These are phyloP conservation scores for Proales similis DNA, from an alignment of 1,140 invertebrate species.

Conservation along the genomic window DNA sequence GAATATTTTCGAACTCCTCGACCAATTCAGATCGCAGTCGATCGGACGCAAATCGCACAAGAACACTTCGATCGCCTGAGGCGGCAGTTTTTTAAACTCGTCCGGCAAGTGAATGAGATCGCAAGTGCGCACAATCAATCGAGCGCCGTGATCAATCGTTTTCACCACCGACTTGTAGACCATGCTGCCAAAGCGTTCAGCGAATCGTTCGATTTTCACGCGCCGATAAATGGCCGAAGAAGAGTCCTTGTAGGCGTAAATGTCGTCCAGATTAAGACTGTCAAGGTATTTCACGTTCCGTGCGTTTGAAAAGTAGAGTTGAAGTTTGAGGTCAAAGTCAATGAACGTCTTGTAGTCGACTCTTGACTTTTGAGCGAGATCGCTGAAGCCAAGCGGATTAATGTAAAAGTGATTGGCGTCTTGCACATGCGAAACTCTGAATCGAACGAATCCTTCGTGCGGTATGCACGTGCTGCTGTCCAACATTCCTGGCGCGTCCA, in stretches of 20 bases:
- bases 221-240: slow-evolving; percentile 7
- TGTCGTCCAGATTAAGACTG: slow-evolving; percentile 4
- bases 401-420: slow-evolving; percentile 28
- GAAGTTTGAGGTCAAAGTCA: slow-evolving; percentile 2
- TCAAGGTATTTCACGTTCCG: slow-evolving; percentile 1
- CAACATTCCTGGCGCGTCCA: background rate
- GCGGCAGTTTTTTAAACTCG: slow-evolving; percentile 22
- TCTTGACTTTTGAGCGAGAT: background rate
- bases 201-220: slow-evolving; percentile 30
- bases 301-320: slow-evolving; percentile 11
- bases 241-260: slow-evolving; percentile 27
- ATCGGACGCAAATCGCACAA: slow-evolving; percentile 24
- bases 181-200: slow-evolving; percentile 11
- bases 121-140: background rate
- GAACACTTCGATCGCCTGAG: slow-evolving; percentile 26
- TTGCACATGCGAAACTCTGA: slow-evolving; percentile 12
- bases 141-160: slow-evolving; percentile 22
- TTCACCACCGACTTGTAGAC: slow-evolving; percentile 14
- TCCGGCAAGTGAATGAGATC: slow-evolving; percentile 20
- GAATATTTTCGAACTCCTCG: slow-evolving; percentile 11
- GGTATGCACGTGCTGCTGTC: slow-evolving; percentile 5
- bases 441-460: slow-evolving; percentile 10
- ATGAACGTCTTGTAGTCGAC: slow-evolving; percentile 16
- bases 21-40: slow-evolving; percentile 22
- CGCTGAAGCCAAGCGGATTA: background rate